Percentiles rank a stretch among this genome's conserved stretches.
Conservation (phyloP, 1,140 invertebrate genomes). For the Protaetia brevitarsis region DNA sequence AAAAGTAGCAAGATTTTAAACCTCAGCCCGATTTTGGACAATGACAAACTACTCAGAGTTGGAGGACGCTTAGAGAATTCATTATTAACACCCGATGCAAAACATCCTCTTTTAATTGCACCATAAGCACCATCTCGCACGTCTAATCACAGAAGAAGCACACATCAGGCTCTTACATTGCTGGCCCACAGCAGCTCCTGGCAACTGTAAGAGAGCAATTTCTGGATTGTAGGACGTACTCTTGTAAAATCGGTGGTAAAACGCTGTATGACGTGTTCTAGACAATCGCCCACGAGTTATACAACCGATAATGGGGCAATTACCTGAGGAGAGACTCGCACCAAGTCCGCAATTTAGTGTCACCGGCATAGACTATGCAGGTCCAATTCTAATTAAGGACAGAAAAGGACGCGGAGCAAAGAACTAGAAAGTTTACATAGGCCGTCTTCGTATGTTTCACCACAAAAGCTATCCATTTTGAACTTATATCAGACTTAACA, state of each 20-base stretch:
- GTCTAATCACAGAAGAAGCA: conserved; percentile 6
- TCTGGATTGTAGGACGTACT: conserved; percentile 35
- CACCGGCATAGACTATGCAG: conserved; percentile 37
- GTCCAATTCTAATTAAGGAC: conserved; percentile 2
- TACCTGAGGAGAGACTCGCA: conserved; percentile 38
- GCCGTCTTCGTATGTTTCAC: conserved; percentile 31
- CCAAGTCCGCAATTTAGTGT: conserved; percentile 36
- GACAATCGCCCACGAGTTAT: conserved; percentile 21
- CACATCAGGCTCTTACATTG: conserved; percentile 10
- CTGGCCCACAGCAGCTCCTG: conserved; percentile 36
- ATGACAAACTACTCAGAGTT: conserved; percentile 14
- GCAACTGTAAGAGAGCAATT: conserved; percentile 33
- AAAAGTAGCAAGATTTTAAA: conserved; percentile 1
- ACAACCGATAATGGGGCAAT: conserved; percentile 39
- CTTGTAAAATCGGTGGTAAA: conserved; percentile 20
- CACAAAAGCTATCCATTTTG: conserved; percentile 37
- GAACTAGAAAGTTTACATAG: conserved; percentile 33
- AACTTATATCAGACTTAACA: conserved; percentile 30
- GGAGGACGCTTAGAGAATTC: conserved; percentile 11
- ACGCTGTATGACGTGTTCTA: conserved; percentile 13
- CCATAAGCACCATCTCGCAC: not conserved
- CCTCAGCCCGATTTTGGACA: not conserved
- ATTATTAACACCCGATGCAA: not conserved
- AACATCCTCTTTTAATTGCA: conserved; percentile 11
- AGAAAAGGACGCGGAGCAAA: not conserved